Base-by-base conservation (phyloP, 2,797 vertebrate species). In the Acridotheres tristis region DNA sequence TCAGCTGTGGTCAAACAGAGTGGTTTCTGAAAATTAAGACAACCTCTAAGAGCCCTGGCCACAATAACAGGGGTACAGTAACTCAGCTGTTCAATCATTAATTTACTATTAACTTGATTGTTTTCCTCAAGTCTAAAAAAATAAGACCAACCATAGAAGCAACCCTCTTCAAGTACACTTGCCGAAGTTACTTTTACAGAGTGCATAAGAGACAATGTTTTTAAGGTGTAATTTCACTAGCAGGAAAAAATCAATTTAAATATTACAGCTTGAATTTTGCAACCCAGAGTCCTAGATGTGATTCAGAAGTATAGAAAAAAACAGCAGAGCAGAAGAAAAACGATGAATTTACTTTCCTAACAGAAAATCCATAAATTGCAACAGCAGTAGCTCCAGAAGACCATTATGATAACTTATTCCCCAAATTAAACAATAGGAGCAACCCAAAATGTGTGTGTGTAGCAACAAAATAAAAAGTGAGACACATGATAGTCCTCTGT, bases 1-100 rank as follows among this genome's bases (percentile, higher is more conserved):
- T 89, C 62, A 69, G 84, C 40, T 32, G 68, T 90, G 57, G 86
- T 96, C 96, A 93, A 83, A 65, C 11, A 73, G 45, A 73, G 62
- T 15, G 53, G 38, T 53, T 62, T 76, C 82, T 82, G 68, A 61
- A 93, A 93, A 93, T 68, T 36, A 75, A 94, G 48, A 63, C 61
- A 77, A 65, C 34, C 55, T 57, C 63, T 36, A 26, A 55, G 47
- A 91, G 48, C 29, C 38, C 36, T 40, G 68, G 34, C 23, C 32
- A 63, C 45, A 67, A 42, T 30, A 82, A 88, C 2, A 57, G 57
- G 71, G 66, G 43, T 78, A 85, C 65, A 89, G 62, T 40, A 89
- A 88, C 59, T 91, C 89, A 38, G 69, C 53, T 85, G 62, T 20
- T 92, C 78, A 85, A 22, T 20, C 69, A 72, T 78, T 69, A 78